Evolutionary conservation across 2,113 vertebrate species (phyloP).

Genomic region (Ptilonorhynchus violaceus): DNA sequence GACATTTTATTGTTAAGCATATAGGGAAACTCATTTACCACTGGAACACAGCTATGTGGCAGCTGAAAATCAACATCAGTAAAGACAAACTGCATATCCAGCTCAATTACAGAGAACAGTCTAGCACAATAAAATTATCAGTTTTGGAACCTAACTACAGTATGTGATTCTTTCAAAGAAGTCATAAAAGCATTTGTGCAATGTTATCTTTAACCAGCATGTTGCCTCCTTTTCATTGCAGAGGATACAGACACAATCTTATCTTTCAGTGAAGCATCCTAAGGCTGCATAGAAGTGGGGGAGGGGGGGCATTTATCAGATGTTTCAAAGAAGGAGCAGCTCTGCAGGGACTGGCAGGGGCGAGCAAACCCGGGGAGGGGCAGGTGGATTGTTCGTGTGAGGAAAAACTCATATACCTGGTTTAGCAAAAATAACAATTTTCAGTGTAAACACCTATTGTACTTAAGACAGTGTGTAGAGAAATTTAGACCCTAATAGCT

Average conservation of each 20-base stretch:
- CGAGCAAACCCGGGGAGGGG: background rate
- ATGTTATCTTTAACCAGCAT: no score
- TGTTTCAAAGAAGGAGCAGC: background rate
- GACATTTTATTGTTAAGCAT: background rate
- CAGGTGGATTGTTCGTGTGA: background rate
- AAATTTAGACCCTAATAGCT: background rate
- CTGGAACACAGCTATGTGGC: background rate
- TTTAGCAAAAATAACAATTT: background rate
- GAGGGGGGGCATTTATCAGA: fast-evolving
- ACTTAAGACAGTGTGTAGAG: background rate
- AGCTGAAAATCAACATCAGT: background rate
- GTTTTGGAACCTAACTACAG: background rate
- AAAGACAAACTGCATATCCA: background rate
- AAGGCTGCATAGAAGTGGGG: background rate
- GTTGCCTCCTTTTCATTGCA: background rate
- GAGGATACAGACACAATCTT: fast-evolving
- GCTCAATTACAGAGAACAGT: background rate
- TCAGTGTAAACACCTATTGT: background rate
- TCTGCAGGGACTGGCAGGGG: background rate
- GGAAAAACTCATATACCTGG: background rate
- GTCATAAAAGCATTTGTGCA: background rate
- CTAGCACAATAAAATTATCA: background rate
- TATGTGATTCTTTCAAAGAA: background rate
- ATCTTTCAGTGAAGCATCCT: background rate
- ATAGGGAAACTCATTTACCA: background rate